These are phyloP conservation scores for Phortica variegata DNA, from an alignment of 1,140 invertebrate species.

Conservation along the genomic window DNA sequence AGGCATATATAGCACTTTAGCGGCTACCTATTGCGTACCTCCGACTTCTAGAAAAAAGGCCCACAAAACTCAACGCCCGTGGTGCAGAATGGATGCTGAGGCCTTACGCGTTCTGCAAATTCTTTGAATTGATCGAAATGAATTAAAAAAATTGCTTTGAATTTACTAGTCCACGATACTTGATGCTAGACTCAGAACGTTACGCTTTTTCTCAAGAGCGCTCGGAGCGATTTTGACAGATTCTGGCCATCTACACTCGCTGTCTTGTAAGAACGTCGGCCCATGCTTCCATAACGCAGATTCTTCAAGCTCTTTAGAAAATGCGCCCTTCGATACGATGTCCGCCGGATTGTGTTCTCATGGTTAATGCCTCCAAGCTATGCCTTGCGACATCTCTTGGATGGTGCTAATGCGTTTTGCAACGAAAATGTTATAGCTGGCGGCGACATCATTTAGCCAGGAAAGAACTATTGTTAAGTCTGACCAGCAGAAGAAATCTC, in stretches of 20 bases:
- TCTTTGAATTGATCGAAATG: no score
- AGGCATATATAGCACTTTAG: slow-evolving; percentile 19
- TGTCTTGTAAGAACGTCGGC: not conserved
- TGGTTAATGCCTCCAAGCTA: slow-evolving; percentile 2
- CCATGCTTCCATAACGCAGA: not conserved
- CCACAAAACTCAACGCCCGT: slow-evolving; percentile 6
- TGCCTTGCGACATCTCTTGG: not conserved
- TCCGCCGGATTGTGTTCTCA: slow-evolving; percentile 3
- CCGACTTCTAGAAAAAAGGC: slow-evolving; percentile 4
- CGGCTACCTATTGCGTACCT: slow-evolving; percentile 2
- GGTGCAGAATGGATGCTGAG: not conserved
- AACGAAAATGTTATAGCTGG: slow-evolving; percentile 33
- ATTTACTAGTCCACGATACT: no score
- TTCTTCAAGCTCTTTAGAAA: not conserved
- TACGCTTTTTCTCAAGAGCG: no score
- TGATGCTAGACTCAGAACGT: no score
- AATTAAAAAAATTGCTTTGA: no score
- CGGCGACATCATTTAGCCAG: slow-evolving; percentile 28
- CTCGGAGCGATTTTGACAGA: no score
- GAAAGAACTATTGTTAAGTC: slow-evolving; percentile 42
- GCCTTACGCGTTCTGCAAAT: not conserved
- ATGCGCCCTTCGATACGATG: slow-evolving; percentile 1
- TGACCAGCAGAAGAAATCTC: slow-evolving; percentile 24
- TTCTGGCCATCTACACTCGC: not conserved
- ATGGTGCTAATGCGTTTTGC: slow-evolving; percentile 2